Conservation (phyloP, 1,140 invertebrate genomes). For the Drosophila kepulauana region DNA sequence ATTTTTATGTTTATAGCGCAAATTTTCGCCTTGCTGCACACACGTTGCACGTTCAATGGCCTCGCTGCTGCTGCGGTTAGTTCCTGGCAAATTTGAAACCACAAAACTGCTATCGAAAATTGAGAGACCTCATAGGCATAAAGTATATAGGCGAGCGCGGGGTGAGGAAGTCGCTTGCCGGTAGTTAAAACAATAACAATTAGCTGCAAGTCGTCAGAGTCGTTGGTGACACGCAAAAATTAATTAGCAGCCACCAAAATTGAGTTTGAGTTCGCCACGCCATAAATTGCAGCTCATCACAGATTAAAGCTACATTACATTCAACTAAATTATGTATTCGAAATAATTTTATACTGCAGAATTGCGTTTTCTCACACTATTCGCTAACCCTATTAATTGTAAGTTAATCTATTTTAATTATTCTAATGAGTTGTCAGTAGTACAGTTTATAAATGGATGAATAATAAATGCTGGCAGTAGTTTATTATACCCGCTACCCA, state of each 20-base stretch:
- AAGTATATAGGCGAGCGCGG: neutral
- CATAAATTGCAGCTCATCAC: slow-evolving; percentile 45
- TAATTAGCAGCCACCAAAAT: slow-evolving; percentile 66
- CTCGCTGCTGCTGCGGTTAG: neutral
- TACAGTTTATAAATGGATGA: no score
- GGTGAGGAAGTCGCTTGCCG: slow-evolving; percentile 32
- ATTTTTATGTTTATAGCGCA: slow-evolving; percentile 83
- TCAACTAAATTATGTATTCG: slow-evolving; percentile 22
- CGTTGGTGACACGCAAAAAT: slow-evolving; percentile 77
- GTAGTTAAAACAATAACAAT: slow-evolving; percentile 82
- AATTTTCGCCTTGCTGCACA: slow-evolving; percentile 82
- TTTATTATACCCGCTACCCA: no score
- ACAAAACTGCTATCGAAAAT: slow-evolving; percentile 55
- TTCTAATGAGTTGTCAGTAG: no score
- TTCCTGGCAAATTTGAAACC: slow-evolving; percentile 59
- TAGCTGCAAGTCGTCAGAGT: slow-evolving; percentile 68
- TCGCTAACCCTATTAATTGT: no score
- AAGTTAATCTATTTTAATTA: no score
- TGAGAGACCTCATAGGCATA: slow-evolving; percentile 9
- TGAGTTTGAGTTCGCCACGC: slow-evolving; percentile 29
- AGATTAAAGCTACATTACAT: slow-evolving; percentile 60
- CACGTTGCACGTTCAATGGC: slow-evolving; percentile 36
- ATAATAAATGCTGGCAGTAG: no score
- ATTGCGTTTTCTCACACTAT: slow-evolving; percentile 2
- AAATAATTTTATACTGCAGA: neutral